Percentiles rank a stretch among this genome's conserved stretches.
Conservation (phyloP, 2,113 vertebrate species). For the Grus americana region DNA sequence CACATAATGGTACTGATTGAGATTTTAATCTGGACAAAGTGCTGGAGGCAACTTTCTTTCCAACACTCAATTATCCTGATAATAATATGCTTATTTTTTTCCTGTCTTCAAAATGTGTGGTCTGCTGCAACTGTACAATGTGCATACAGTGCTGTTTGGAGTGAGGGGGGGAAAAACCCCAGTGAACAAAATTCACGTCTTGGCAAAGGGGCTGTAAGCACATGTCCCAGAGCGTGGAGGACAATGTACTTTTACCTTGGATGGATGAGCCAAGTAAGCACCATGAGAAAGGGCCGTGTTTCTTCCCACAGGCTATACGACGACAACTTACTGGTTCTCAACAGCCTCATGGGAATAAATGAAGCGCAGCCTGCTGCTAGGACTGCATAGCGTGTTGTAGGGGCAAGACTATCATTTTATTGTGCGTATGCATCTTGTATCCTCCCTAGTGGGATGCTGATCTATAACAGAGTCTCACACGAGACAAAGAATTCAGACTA, state of each 20-base stretch:
- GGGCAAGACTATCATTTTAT: neutral
- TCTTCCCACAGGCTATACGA: slow-evolving; percentile 19
- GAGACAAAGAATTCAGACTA: slow-evolving; percentile 38
- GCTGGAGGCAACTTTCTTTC: slow-evolving; percentile 25
- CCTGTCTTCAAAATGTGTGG: slow-evolving; percentile 33
- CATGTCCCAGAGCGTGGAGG: neutral
- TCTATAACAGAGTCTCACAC: slow-evolving; percentile 17
- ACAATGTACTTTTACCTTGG: neutral
- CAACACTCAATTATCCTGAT: slow-evolving; percentile 48
- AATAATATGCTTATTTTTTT: slow-evolving; percentile 16
- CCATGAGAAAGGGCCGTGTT: neutral
- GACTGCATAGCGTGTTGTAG: neutral
- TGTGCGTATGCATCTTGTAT: neutral
- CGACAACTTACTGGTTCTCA: neutral
- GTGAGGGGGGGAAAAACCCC: neutral
- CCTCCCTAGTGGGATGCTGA: slow-evolving; percentile 38
- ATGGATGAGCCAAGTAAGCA: neutral
- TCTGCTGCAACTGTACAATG: slow-evolving; percentile 9
- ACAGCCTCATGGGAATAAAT: neutral
- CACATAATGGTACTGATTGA: slow-evolving; percentile 60
- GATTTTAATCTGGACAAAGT: slow-evolving; percentile 58
- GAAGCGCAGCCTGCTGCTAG: neutral
- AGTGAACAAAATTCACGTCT: neutral
- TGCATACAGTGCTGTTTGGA: neutral
- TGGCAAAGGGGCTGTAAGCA: neutral